Conservation (phyloP, 2,113 vertebrate species). For the Lipotes vexillifer region DNA sequence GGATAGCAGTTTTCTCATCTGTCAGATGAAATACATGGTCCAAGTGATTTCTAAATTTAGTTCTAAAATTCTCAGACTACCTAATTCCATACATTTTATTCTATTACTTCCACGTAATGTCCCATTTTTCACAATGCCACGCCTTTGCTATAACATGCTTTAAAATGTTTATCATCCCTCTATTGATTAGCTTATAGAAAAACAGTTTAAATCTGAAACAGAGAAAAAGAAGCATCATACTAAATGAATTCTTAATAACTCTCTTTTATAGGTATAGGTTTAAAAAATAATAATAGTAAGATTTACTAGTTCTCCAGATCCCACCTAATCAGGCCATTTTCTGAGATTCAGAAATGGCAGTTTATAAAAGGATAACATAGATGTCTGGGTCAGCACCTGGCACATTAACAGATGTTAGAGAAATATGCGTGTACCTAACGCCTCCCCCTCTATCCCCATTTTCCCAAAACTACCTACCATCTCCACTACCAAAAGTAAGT, state of each 20-base stretch:
- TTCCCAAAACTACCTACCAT: neutral
- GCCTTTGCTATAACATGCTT: neutral
- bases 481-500: neutral
- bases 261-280: neutral
- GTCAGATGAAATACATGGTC: neutral
- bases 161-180: neutral
- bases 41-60: neutral
- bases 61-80: neutral
- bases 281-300: neutral
- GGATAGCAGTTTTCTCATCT: neutral
- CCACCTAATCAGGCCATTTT: neutral
- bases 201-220: constrained; percentile 2
- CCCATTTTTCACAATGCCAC: neutral
- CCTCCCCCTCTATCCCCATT: neutral
- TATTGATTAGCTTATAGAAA: neutral
- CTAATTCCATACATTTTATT: neutral
- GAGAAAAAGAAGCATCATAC: constrained; percentile 13
- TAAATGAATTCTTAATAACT: neutral
- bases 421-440: neutral
- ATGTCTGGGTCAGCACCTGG: neutral
- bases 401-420: neutral
- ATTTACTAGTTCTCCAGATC: constrained; percentile 15
- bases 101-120: neutral
- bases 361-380: neutral
- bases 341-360: neutral